Conservation (phyloP, 2,113 vertebrate species). For the Menura novaehollandiae region DNA sequence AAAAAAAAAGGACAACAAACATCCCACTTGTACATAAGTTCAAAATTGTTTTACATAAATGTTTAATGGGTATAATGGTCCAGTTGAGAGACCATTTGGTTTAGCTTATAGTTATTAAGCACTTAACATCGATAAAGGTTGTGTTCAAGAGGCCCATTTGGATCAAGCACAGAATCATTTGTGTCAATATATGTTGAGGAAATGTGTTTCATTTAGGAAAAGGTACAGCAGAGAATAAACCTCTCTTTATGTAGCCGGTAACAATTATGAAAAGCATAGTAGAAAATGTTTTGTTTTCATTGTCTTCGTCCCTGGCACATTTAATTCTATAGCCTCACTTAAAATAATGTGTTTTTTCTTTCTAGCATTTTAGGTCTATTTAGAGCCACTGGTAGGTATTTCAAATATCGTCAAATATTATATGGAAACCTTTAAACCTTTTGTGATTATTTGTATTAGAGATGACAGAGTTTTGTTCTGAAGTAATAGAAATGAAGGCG, state of each 20-base stretch:
- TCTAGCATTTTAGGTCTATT: background rate
- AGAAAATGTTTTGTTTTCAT: background rate
- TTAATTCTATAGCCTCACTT: background rate
- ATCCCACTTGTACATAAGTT: background rate
- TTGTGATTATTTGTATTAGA: background rate
- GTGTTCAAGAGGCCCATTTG: constrained; percentile 51
- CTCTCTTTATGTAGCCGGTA: constrained; percentile 9
- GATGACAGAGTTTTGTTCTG: background rate
- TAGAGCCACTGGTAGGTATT: background rate
- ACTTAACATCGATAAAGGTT: constrained; percentile 21
- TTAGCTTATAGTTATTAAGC: constrained; percentile 40
- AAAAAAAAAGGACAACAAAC: background rate
- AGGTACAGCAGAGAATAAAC: background rate
- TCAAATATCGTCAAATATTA: background rate
- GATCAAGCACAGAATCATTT: background rate
- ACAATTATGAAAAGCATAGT: background rate
- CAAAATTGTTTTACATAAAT: constrained; percentile 54
- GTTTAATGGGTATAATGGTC: constrained; percentile 57
- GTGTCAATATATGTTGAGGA: constrained; percentile 7
- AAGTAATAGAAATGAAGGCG: background rate
- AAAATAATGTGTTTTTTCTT: background rate
- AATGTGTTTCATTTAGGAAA: background rate
- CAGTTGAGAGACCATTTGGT: constrained; percentile 28
- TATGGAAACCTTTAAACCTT: background rate
- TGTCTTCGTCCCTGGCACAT: background rate